These are phyloP conservation scores for Gobio occitaniae DNA, from an alignment of 2,797 vertebrate species.

Conservation along the genomic window DNA sequence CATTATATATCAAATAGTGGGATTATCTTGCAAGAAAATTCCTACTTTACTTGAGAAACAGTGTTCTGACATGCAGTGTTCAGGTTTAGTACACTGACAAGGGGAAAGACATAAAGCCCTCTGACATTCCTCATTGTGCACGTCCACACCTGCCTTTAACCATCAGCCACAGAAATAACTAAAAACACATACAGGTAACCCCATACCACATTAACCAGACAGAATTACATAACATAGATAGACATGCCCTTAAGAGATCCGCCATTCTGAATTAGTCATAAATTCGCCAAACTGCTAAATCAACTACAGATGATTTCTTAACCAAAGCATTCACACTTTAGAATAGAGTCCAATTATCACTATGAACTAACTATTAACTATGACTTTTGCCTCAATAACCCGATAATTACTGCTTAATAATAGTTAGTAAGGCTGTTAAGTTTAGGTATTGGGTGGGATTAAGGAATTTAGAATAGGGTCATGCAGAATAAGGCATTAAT, in stretches of 20 bases:
- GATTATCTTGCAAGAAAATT: slow-evolving; percentile 3
- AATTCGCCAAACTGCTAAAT: neutral
- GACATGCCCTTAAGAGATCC: neutral
- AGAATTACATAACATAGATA: neutral
- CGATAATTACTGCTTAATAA: no score
- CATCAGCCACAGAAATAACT: slow-evolving; percentile 19
- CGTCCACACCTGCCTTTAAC: slow-evolving; percentile 54
- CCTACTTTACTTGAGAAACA: slow-evolving; percentile 9
- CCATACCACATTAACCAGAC: slow-evolving; percentile 21
- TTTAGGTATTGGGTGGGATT: no score
- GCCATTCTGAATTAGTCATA: neutral
- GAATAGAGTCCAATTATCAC: no score
- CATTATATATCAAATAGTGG: neutral
- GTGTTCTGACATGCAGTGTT: slow-evolving; percentile 56
- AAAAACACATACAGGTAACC: slow-evolving; percentile 27
- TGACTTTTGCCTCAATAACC: no score
- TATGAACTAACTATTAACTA: no score
- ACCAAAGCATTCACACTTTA: neutral
- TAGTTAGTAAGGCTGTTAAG: no score
- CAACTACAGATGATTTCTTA: neutral
- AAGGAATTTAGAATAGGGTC: no score
- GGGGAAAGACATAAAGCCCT: slow-evolving; percentile 30
- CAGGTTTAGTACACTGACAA: slow-evolving; percentile 28
- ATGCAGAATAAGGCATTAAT: no score
- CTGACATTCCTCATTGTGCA: slow-evolving; percentile 56